Evolutionary conservation across 1,140 invertebrate genomes (phyloP), one percentile per base, ranked within the genome.

Genomic region (Caerostris darwini): DNA sequence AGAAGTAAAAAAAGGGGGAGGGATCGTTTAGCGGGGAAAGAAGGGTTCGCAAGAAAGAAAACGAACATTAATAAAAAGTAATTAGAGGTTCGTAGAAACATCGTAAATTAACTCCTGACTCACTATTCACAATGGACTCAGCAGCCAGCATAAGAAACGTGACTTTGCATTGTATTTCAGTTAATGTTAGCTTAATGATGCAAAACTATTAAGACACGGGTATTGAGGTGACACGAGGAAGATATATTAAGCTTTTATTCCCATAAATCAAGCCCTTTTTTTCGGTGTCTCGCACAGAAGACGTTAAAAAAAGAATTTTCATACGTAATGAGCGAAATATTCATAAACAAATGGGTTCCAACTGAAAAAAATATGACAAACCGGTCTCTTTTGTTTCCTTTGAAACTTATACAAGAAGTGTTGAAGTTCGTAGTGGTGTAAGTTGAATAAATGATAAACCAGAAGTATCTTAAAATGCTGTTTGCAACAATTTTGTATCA

Each of bases 151-250:
- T 10, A 5, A 67, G 87, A 71, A 56, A 67, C 64, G 87, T 89
- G 87, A 89, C 87, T 89, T 89, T 54, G 87, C 87, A 89, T 69
- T 89, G 87, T 69, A 50, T 69, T 89, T 89, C 87, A 69, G 87
- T 89, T 89, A 89, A 89, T 89, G 87, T 69, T 53, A 17, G 87
- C 58, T 89, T 89, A 89, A 89, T 89, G 87, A 89, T 89, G 87
- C 59, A 57, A 56, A 69, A 89, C 87, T 64, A 89, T 89, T 61
- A 67, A 89, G 87, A 89, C 54, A 64, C 50, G 17, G 85, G 71
- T 71, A 89, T 71, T 89, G 54, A 53, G 50, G 50, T 64, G 87
- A 89, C 87, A 71, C 4, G 7, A 53, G 53, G 50, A n/a, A 64
- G 87, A 89, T 89, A 89, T 64, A 89, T 89, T 69, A 89, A 89